Evolutionary conservation across 2,113 vertebrate genomes (phyloP), one percentile per base, ranked within the genome.

Genomic region (Mobula birostris): DNA sequence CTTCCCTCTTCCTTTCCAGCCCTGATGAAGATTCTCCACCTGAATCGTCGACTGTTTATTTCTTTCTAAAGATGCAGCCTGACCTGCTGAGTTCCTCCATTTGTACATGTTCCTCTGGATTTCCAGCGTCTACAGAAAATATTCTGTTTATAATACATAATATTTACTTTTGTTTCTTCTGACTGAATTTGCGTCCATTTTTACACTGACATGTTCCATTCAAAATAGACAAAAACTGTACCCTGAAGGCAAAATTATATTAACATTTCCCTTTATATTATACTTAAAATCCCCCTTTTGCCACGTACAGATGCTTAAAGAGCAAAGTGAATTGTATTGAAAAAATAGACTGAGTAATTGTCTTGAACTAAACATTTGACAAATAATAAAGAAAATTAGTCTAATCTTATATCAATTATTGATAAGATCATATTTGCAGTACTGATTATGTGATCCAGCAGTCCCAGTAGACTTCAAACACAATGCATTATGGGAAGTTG

Each of bases 331-430:
- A 68, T 32, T 32, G 61, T 15, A n/a, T 29, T 19, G 85, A 90
- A 90, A 90, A 48, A 66, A 15, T 66, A n/a, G 14, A 8, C 15
- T 32, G 29, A 15, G 68, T 90, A 63, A 90, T 90, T 66, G 58
- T 17, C 61, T 90, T 66, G 63, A 68, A 66, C 29, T 66, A 61
- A 61, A 61, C 61, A 66, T 19, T n/a, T 88, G 27, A 12, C 56
- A 29, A 87, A 15, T 27, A 32, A 88, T 63, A 88, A 88, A 88
- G 61, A 29, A 90, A 90, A 66, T 90, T 66, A 66, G 66, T 90
- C 61, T 90, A 66, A 90, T 6, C 61, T 66, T 66, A 66, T 17
- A 68, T 68, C n/a, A 29, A 90, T 68, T 68, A 90, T 66, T 90
- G 85, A 2, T 90, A n/a, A 63, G 9, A 58, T 29, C 83, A 63